phyloP scores from a whole-genome alignment of 1,140 invertebrate genomes.

The Microplitis mediator region DNA sequence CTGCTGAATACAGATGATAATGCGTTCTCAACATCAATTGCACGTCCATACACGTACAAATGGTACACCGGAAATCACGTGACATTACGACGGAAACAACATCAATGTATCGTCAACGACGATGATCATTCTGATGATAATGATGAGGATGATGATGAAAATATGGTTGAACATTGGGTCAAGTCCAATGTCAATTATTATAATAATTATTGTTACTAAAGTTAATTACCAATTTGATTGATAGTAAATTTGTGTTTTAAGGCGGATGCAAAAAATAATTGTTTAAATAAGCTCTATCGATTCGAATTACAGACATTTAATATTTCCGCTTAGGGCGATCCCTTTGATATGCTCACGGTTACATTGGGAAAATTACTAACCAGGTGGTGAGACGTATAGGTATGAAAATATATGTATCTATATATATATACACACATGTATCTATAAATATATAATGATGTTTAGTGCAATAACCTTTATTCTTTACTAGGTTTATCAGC shows the following conservation, averaged over 20 bases:
- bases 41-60: conserved; percentile 8
- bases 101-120: neutral
- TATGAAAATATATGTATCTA: too few species aligned
- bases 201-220: neutral
- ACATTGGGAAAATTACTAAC: conserved; percentile 9
- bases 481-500: neutral
- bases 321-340: conserved; percentile 4
- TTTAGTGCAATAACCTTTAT: conserved; percentile 11
- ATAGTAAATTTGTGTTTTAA: neutral
- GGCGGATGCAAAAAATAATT: neutral
- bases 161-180: neutral
- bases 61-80: conserved; percentile 27
- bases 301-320: conserved; percentile 3
- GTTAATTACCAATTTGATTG: neutral
- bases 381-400: neutral
- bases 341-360: neutral
- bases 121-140: neutral
- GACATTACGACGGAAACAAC: conserved; percentile 20
- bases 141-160: neutral
- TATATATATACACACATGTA: neutral
- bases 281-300: neutral
- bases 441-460: neutral
- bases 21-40: conserved; percentile 4
- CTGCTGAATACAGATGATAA: conserved; percentile 15
- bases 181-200: neutral